Evolutionary conservation across 2,797 vertebrate species (phyloP).

Genomic region (Hyperoplus immaculatus): DNA sequence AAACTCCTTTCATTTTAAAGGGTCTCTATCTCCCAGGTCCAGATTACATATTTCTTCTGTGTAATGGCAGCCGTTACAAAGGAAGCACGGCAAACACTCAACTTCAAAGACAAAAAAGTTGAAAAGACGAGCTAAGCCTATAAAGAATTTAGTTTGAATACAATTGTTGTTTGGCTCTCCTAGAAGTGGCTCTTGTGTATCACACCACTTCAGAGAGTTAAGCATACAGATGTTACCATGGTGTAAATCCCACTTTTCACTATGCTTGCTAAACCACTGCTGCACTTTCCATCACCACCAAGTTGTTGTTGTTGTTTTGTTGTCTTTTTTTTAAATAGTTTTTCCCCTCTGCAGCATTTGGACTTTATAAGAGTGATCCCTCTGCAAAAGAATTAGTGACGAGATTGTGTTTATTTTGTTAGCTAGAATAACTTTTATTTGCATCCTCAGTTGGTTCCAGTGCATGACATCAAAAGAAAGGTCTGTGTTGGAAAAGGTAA

Average conservation of each 20-base stretch:
- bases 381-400: slow-evolving; percentile 8
- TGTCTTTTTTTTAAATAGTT: slow-evolving; percentile 29
- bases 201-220: slow-evolving; percentile 57
- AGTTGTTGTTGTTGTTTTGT: neutral
- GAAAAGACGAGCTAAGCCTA: slow-evolving; percentile 63
- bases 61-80: slow-evolving; percentile 55
- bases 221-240: slow-evolving; percentile 42
- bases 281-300: slow-evolving; percentile 29
- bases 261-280: slow-evolving; percentile 24
- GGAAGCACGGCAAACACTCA: slow-evolving; percentile 44
- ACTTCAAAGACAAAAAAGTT: slow-evolving; percentile 70
- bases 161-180: slow-evolving; percentile 50
- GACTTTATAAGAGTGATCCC: neutral
- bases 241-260: slow-evolving; percentile 39
- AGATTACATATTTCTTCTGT: slow-evolving; percentile 62
- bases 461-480: slow-evolving; percentile 12
- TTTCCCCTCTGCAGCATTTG: slow-evolving; percentile 11
- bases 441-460: neutral
- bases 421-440: neutral
- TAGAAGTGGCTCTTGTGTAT: slow-evolving; percentile 63
- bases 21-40: slow-evolving; percentile 60
- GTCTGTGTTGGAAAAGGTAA: neutral
- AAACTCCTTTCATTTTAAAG: slow-evolving; percentile 44
- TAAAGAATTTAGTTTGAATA: slow-evolving; percentile 49
- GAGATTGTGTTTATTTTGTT: slow-evolving; percentile 25